Evolutionary conservation across 2,797 vertebrate genomes (phyloP).

Genomic region (Halcyon leucocephala): DNA sequence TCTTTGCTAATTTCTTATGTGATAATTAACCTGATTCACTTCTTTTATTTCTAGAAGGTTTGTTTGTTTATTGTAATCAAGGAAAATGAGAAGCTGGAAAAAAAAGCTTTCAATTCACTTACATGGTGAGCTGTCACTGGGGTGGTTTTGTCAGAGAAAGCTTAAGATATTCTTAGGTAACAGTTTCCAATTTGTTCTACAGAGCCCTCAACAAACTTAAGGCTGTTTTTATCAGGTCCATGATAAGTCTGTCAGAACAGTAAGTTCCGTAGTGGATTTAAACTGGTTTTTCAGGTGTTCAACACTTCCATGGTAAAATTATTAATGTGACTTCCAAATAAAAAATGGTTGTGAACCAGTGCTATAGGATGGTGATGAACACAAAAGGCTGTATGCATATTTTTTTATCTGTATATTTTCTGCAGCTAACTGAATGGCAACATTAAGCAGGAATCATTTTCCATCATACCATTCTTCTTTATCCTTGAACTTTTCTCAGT

Average conservation of each 20-base stretch:
- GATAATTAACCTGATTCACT: not conserved
- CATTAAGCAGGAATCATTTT: not conserved
- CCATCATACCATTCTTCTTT: not conserved
- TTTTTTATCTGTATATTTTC: not conserved
- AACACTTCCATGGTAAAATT: not conserved
- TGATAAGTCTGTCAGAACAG: not conserved
- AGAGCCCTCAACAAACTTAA: not conserved
- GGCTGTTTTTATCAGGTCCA: not conserved
- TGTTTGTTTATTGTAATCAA: not conserved
- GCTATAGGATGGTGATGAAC: not conserved
- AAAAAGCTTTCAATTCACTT: not conserved
- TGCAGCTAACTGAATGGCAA: not conserved
- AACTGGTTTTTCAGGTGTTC: not conserved
- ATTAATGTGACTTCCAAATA: not conserved
- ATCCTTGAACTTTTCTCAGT: not conserved
- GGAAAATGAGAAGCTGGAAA: not conserved
- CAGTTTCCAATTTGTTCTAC: not conserved
- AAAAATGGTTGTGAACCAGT: not conserved
- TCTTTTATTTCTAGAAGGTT: not conserved
- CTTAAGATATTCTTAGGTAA: not conserved
- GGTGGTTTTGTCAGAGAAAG: not conserved
- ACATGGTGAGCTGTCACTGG: not conserved
- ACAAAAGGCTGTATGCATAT: not conserved
- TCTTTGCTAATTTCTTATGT: not conserved
- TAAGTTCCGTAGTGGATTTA: not conserved